Conservation (phyloP, 1,140 invertebrate species). For the Steinernema khuongi region DNA sequence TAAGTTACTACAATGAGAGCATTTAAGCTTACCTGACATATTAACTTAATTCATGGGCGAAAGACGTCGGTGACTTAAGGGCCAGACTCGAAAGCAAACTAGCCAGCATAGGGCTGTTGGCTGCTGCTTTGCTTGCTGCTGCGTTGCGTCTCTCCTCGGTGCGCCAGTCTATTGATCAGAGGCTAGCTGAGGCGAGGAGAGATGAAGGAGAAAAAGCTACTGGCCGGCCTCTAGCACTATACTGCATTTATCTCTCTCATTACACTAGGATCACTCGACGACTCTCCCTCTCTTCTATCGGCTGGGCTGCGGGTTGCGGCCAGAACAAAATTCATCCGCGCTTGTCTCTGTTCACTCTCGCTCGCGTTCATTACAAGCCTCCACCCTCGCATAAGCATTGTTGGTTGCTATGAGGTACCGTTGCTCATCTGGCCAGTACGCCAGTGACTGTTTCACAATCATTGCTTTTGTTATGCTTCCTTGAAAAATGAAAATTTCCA, state of each 20-base stretch:
- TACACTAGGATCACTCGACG: slow-evolving; percentile 9
- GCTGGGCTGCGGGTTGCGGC: neutral
- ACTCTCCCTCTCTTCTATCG: neutral
- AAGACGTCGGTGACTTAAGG: slow-evolving; percentile 14
- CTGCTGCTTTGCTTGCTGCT: neutral
- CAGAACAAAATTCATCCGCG: neutral
- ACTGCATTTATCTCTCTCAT: slow-evolving; percentile 17
- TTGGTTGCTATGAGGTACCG: neutral
- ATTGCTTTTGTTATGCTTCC: too few species aligned
- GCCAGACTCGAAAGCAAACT: slow-evolving; percentile 10
- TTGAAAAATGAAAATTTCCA: too few species aligned
- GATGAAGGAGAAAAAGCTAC: neutral
- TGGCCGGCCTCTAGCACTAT: slow-evolving; percentile 11
- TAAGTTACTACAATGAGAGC: too few species aligned
- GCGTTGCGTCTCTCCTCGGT: neutral
- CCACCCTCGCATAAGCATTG: slow-evolving; percentile 87
- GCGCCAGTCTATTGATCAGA: slow-evolving; percentile 14
- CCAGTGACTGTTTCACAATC: too few species aligned
- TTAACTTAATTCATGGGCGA: slow-evolving; percentile 10
- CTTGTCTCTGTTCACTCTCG: neutral
- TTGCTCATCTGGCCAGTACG: too few species aligned
- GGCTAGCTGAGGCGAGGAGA: slow-evolving; percentile 2
- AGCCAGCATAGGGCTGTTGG: slow-evolving; percentile 6
- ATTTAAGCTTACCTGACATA: slow-evolving; percentile 12
- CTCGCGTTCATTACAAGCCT: slow-evolving; percentile 69